Percentiles rank a stretch among this genome's conserved stretches.
These are phyloP conservation scores for Ia io DNA, from an alignment of 2,113 vertebrate species.

Conservation along the genomic window DNA sequence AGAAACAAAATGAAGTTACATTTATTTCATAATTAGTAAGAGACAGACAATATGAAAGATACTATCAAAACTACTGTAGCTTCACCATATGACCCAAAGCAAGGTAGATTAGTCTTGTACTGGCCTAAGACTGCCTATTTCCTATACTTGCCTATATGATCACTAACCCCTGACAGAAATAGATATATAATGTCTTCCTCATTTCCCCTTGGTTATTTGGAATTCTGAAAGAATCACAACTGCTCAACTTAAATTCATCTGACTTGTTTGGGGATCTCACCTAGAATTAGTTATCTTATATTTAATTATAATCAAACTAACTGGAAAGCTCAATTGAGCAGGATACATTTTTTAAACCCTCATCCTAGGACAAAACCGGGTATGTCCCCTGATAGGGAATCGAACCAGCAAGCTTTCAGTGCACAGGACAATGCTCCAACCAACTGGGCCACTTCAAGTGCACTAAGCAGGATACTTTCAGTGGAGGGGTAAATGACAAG, in stretches of 20 bases:
- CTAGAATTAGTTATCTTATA: constrained; percentile 23
- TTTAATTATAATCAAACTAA: constrained; percentile 49
- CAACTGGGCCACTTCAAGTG: not conserved
- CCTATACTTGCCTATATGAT: not conserved
- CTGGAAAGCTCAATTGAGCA: not conserved
- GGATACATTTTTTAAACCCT: not conserved
- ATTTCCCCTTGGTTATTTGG: not conserved
- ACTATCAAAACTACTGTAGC: not conserved
- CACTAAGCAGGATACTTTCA: constrained; percentile 16
- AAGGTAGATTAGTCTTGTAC: not conserved
- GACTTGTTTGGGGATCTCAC: not conserved
- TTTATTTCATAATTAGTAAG: constrained; percentile 35
- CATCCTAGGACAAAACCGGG: not conserved
- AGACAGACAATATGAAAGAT: constrained; percentile 14
- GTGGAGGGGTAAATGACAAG: not conserved
- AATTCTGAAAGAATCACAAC: constrained; percentile 1
- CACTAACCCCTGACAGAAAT: not conserved
- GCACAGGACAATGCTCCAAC: not conserved
- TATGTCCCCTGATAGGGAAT: too few species aligned
- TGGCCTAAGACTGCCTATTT: not conserved
- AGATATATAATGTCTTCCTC: not conserved
- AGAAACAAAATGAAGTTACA: constrained; percentile 39
- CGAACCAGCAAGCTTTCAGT: too few species aligned
- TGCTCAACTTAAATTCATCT: constrained; percentile 15
- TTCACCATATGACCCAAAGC: not conserved